Conservation (phyloP, 2,113 vertebrate genomes). For the Myrmophylax atrothorax region DNA sequence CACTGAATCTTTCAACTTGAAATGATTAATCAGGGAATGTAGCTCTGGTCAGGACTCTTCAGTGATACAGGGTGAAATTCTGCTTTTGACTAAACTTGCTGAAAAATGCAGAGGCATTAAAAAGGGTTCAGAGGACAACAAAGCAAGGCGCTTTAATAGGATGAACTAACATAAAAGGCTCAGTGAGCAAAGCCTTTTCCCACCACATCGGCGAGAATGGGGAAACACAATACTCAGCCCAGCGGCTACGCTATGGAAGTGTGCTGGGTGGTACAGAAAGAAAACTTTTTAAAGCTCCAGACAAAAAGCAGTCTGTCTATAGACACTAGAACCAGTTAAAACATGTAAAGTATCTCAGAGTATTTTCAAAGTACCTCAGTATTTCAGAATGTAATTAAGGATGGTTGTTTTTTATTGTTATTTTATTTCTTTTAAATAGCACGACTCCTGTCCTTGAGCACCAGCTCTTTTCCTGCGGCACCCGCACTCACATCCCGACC, state of each 20-base stretch:
- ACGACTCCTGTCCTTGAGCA: neutral
- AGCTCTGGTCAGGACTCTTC: neutral
- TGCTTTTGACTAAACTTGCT: constrained; percentile 52
- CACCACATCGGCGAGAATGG: neutral
- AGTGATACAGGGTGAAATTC: neutral
- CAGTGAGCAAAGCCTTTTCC: constrained; percentile 47
- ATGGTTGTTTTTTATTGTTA: neutral
- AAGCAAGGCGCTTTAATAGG: constrained; percentile 55
- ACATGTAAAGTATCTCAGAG: neutral
- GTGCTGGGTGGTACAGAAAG: neutral
- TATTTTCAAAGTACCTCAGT: neutral
- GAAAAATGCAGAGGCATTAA: constrained; percentile 45
- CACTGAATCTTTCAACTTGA: neutral
- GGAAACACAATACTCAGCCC: neutral
- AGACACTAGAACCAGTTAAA: neutral
- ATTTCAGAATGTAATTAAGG: neutral
- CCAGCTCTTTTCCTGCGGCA: fast-evolving
- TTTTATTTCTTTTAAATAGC: neutral
- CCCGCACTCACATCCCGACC: fast-evolving
- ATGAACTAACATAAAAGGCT: constrained; percentile 50
- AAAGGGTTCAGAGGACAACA: constrained; percentile 60
- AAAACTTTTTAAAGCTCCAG: neutral
- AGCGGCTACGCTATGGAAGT: neutral
- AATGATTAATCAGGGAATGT: neutral
- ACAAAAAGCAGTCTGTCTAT: neutral